Evolutionary conservation across 2,888 invertebrate species (phyloP).

Genomic region (Homarus gammarus): DNA sequence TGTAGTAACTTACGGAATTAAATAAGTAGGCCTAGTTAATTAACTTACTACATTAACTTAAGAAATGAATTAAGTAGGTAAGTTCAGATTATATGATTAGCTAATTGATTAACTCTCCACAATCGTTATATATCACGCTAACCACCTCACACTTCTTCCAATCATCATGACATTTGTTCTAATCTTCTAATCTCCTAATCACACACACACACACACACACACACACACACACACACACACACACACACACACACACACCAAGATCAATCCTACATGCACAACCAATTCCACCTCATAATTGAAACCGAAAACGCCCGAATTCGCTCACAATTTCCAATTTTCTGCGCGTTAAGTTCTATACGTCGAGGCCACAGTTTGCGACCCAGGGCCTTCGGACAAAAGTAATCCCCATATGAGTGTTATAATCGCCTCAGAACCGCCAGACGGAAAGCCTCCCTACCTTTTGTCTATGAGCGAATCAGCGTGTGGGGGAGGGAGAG

Average conservation of each 20-base stretch:
- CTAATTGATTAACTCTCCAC: too few species aligned
- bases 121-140: too few species aligned
- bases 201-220: not conserved
- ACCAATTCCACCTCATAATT: conserved; percentile 62
- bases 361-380: conserved; percentile 55
- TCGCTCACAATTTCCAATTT: conserved; percentile 55
- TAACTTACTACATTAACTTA: too few species aligned
- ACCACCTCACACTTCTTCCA: not conserved
- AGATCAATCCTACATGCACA: not conserved
- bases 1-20: too few species aligned
- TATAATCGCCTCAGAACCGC: conserved; percentile 59
- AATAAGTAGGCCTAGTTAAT: too few species aligned
- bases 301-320: conserved; percentile 43
- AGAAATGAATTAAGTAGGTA: too few species aligned
- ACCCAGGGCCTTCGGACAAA: conserved; percentile 36
- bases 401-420: conserved; percentile 67
- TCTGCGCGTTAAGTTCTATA: conserved; percentile 55
- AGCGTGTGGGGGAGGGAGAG: too few species aligned
- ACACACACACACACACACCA: too few species aligned
- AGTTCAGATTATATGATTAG: too few species aligned
- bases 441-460: conserved; percentile 59
- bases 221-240: too few species aligned
- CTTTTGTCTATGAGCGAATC: too few species aligned
- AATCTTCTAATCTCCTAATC: too few species aligned
- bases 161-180: not conserved